Percentiles rank a stretch among this genome's conserved stretches.
These are phyloP conservation scores for Ligdia adustata DNA, from an alignment of 2,888 invertebrate species.

Conservation along the genomic window DNA sequence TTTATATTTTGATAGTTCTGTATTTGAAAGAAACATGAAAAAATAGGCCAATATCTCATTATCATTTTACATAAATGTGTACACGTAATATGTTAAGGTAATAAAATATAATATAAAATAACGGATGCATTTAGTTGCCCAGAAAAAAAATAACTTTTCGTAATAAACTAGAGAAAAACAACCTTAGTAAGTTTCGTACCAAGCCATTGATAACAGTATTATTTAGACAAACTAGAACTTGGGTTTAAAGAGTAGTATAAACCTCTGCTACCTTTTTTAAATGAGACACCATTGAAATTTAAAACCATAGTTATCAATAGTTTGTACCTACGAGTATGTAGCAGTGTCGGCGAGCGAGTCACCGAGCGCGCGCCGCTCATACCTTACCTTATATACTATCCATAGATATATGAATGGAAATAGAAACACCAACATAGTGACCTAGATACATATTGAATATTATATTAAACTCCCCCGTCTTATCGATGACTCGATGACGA, in stretches of 20 bases:
- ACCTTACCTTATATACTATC: constrained; percentile 58
- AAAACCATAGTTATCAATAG: constrained; percentile 72
- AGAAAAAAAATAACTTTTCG: constrained; percentile 59
- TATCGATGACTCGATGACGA: constrained; percentile 54
- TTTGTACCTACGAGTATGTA: constrained; percentile 58
- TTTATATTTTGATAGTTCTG: constrained; percentile 85
- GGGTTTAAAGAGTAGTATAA: constrained; percentile 72
- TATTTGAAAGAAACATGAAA: constrained; percentile 75
- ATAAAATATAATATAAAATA: constrained; percentile 62
- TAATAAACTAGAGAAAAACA: constrained; percentile 57
- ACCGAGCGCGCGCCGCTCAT: constrained; percentile 53
- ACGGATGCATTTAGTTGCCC: constrained; percentile 81
- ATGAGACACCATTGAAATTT: constrained; percentile 60
- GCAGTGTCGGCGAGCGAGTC: constrained; percentile 57
- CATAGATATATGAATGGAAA: constrained; percentile 76
- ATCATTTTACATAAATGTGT: constrained; percentile 75
- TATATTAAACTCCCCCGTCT: constrained; percentile 55
- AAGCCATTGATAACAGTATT: constrained; percentile 84
- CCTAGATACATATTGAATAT: constrained; percentile 72
- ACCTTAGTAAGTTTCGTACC: constrained; percentile 76
- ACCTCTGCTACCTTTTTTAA: constrained; percentile 71
- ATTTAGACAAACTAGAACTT: constrained; percentile 80
- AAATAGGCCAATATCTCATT: constrained; percentile 82
- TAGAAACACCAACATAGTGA: constrained; percentile 82
- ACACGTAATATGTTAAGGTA: constrained; percentile 71